Base-by-base conservation (phyloP, 2,797 vertebrate genomes). In the Myotis vivesi region DNA sequence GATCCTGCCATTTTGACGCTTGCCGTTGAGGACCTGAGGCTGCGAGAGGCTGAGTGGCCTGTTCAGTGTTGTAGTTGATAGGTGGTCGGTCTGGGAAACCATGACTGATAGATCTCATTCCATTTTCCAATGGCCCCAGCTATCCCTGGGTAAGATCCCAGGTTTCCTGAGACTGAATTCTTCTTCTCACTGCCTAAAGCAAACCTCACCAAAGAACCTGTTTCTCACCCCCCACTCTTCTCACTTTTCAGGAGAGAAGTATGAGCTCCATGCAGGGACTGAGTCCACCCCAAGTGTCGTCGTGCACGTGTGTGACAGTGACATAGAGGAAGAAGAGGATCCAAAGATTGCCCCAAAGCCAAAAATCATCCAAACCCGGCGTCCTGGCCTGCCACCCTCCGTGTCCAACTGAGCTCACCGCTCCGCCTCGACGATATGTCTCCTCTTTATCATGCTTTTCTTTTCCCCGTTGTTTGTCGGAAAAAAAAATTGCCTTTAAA, bases 261-360 rank as follows among this genome's bases (percentile, higher is more conserved):
- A 99, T 0, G 99, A 99, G 97, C 98, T 99, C 53, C 99, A 99
- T 0, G 98, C 99, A 10, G 99, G 99, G 77, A 99, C 99, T 0
- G 99, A 99, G 95, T 99, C 99, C 92, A 99, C 99, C n/a, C 99
- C 99, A 62, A 99, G 99, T 6, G 99, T 99, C 36, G 99, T 99
- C 0, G 99, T 99, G 94, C 99, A 99, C 0, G 99, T 99, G 88
- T 99, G 99, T 0, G 99, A 99, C 98, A 99, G 98, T 1, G 99
- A 99, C 97, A 97, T 98, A n/a, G 99, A 99, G 57, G 98, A 98
- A 53, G 99, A 99, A 0, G 99, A 99, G 94, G 98, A 98, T 96
- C 98, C 98, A 98, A 99, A 99, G 98, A 98, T 98, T 97, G 98
- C 98, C 96, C 98, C 98, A 77, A 99, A 98, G 98, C 99, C 99